Evolutionary conservation across 2,113 vertebrate species (phyloP).

Genomic region (Girardinichthys multiradiatus): DNA sequence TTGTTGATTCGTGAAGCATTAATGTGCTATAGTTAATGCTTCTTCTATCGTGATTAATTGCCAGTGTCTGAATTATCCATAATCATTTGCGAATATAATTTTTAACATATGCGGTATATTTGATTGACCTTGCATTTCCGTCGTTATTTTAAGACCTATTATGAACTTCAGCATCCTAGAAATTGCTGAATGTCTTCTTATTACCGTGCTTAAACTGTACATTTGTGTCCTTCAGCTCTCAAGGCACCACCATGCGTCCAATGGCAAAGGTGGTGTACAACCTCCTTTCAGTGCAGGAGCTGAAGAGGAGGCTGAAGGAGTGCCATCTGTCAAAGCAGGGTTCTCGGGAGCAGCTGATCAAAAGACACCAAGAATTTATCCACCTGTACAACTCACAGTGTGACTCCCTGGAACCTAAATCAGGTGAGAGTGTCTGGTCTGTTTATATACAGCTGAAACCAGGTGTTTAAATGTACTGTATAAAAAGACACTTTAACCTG

Average conservation of each 20-base stretch:
- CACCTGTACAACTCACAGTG: constrained; percentile 93
- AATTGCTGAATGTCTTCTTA: background rate
- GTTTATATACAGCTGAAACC: background rate
- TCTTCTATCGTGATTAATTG: constrained; percentile 45
- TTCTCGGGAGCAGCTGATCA: constrained; percentile 86
- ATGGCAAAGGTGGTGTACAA: constrained; percentile 92
- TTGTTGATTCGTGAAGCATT: constrained; percentile 9
- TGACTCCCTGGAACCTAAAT: constrained; percentile 89
- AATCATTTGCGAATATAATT: background rate
- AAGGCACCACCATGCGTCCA: constrained; percentile 76
- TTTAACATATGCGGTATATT: background rate
- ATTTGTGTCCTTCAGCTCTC: constrained; percentile 73
- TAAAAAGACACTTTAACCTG: background rate
- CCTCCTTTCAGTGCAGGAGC: constrained; percentile 86
- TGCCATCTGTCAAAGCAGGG: constrained; percentile 85
- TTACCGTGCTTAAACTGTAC: background rate
- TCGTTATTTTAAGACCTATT: background rate
- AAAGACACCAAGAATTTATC: constrained; percentile 89
- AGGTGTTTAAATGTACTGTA: too few species aligned
- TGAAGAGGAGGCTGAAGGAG: constrained; percentile 87
- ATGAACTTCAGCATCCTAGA: background rate
- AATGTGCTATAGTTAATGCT: constrained; percentile 1
- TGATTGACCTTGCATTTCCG: background rate
- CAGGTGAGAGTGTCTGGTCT: constrained; percentile 76
- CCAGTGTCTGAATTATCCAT: constrained; percentile 4